Evolutionary conservation across 2,113 vertebrate species (phyloP), one percentile per base, ranked within the genome.

Genomic region (Sorex araneus): DNA sequence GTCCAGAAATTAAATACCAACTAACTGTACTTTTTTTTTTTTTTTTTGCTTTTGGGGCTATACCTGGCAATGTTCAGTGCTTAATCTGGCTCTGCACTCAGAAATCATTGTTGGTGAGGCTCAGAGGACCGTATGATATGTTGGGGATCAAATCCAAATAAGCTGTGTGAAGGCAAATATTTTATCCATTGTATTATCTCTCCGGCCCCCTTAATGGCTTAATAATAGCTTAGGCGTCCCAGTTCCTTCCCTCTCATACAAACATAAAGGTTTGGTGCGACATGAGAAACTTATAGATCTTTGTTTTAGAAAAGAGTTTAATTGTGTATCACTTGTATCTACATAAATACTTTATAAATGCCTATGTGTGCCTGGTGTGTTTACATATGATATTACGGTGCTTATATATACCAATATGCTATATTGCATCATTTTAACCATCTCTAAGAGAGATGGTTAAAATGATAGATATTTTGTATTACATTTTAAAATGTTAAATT

Each of bases 231-330:
- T 3, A 27, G 66, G 66, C 30, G 67, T 63, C 57, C 32, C 45
- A 43, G 4, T 87, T 84, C 76, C 28, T 92, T 91, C 63, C 85
- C 43, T 87, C 83, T 86, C 92, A 25, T 75, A 50, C 70, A 92
- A 94, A 91, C 18, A 32, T 8, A 85, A 81, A 45, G 36, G 81
- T 87, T 85, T 95, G 71, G 21, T 23, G 30, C 64, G 43, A 50
- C 63, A 90, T 89, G 84, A 81, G 92, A 93, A 94, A 94, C 89
- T 50, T 83, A 25, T 40, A 90, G 67, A 89, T 45, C 25, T 23
- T 89, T 76, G 36, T 66, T 95, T 94, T 84, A 88, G 78, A 92
- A 93, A 93, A 12, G 36, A 54, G 27, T 80, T 94, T 84, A 60
- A 73, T 43, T 70, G 25, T 45, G 5, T 34, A 21, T 43, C 25